Percentiles rank a stretch among this genome's conserved stretches.
Evolutionary conservation across 2,113 vertebrate species (phyloP).

Genomic region (Passer domesticus): DNA sequence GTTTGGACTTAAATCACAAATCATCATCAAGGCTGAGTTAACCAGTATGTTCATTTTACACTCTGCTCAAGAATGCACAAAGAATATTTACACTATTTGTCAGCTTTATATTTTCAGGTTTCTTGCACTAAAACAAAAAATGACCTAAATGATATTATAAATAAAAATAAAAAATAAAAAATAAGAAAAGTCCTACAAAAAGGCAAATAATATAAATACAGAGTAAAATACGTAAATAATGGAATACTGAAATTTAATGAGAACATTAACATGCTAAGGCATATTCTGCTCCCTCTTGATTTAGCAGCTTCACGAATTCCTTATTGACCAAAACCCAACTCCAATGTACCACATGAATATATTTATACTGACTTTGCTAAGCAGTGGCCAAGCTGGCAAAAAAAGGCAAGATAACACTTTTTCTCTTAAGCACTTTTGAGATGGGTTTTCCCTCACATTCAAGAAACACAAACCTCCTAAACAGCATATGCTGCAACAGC

Average conservation of each 20-base stretch:
- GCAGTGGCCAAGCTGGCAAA: background rate
- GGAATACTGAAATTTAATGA: background rate
- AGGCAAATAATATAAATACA: background rate
- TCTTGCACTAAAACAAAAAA: constrained; percentile 8
- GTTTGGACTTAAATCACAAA: constrained; percentile 10
- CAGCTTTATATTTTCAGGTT: background rate
- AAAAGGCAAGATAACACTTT: background rate
- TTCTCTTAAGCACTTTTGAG: background rate
- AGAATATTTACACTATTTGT: background rate
- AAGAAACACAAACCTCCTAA: background rate
- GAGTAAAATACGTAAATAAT: background rate
- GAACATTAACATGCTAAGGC: background rate
- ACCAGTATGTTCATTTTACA: constrained; percentile 1
- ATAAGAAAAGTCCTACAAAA: background rate
- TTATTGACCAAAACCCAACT: background rate
- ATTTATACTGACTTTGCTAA: background rate
- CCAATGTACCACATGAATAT: background rate
- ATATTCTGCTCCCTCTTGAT: background rate
- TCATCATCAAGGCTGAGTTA: background rate
- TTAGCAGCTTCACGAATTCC: background rate
- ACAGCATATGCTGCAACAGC: background rate
- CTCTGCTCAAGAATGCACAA: background rate
- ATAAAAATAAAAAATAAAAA: background rate
- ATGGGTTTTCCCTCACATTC: background rate
- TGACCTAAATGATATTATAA: background rate